Evolutionary conservation across 1,140 invertebrate genomes (phyloP).

Genomic region (Neodiprion virginianus): DNA sequence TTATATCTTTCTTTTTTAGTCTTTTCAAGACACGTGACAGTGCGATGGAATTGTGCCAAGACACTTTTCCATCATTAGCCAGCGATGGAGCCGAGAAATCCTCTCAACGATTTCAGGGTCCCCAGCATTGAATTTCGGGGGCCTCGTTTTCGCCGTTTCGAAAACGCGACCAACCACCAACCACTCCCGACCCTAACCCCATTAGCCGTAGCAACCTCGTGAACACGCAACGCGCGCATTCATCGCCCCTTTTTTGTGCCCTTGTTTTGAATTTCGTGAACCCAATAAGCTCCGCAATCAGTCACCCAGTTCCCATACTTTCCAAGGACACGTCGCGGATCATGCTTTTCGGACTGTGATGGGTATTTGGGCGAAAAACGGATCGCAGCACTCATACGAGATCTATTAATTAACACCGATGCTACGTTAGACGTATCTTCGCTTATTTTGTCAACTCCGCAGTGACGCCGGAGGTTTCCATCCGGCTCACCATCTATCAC

Average conservation of each 20-base stretch:
- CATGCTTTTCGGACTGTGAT: background rate
- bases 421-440: background rate
- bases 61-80: background rate
- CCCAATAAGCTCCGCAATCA: background rate
- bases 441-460: background rate
- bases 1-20: background rate
- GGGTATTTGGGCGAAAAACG: background rate
- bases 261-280: background rate
- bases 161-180: background rate
- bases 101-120: background rate
- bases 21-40: too few relatives aligned
- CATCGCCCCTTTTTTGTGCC: background rate
- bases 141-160: background rate
- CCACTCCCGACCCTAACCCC: background rate
- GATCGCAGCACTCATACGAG: background rate
- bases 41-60: too few relatives aligned
- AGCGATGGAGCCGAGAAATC: background rate
- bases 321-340: background rate
- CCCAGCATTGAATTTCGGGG: background rate
- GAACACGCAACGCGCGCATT: background rate
- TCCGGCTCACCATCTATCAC: background rate
- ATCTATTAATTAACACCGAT: constrained; percentile 3
- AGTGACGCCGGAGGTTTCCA: background rate
- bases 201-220: background rate
- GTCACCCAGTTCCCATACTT: background rate